Evolutionary conservation across 2,888 invertebrate genomes (phyloP).

Genomic region (Leptogaster cylindrica): DNA sequence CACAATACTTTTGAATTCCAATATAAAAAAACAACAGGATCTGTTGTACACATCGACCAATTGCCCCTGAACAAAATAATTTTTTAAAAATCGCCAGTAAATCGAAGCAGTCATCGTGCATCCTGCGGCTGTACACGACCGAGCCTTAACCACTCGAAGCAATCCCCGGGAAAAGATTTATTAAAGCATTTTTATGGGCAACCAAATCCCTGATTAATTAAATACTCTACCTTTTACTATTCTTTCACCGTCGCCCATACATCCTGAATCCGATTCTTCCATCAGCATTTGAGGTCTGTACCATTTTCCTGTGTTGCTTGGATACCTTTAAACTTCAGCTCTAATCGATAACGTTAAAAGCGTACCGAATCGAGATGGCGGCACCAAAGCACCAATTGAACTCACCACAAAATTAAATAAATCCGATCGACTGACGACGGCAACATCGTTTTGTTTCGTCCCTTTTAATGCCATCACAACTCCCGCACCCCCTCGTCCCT

Average conservation of each 20-base stretch:
- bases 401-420: conserved; percentile 32
- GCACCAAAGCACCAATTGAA: conserved; percentile 5
- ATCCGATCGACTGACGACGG: neutral
- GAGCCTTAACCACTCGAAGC: conserved; percentile 16
- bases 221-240: neutral
- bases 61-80: too few relatives aligned
- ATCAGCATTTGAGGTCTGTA: neutral
- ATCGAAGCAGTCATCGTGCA: neutral
- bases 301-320: neutral
- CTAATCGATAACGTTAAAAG: conserved; percentile 8
- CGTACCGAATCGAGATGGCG: conserved; percentile 3
- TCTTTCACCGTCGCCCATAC: neutral
- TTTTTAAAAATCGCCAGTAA: neutral
- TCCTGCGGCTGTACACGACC: neutral
- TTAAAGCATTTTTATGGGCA: conserved; percentile 28
- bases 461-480: neutral
- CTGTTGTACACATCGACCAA: too few relatives aligned
- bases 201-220: neutral
- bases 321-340: neutral
- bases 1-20: too few relatives aligned
- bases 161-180: conserved; percentile 20
- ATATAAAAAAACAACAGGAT: too few relatives aligned
- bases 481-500: neutral
- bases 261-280: neutral
- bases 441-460: neutral